phyloP scores from a whole-genome alignment of 2,797 vertebrate species.

The Carcharodon carcharias region DNA sequence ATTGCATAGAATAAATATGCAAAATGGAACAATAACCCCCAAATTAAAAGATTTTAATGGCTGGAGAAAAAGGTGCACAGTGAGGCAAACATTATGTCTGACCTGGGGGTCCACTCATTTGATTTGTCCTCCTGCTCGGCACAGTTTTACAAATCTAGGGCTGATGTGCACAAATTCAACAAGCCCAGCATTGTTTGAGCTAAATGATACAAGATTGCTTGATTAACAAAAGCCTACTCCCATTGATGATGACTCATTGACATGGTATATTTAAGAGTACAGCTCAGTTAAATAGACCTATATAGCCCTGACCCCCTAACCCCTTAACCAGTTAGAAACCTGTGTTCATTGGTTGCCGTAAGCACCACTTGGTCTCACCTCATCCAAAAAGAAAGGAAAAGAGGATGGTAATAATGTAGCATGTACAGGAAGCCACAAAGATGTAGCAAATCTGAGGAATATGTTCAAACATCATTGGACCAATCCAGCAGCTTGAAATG shows the following conservation, averaged over 20 bases:
- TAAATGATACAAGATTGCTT: neutral
- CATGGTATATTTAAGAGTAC: neutral
- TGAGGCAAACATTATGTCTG: neutral
- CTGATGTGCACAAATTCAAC: neutral
- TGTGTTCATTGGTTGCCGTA: neutral
- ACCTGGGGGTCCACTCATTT: neutral
- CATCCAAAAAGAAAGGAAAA: neutral
- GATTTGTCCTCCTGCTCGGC: neutral
- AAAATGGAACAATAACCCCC: neutral
- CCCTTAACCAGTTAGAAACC: neutral
- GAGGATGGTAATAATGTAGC: neutral
- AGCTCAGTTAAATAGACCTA: neutral
- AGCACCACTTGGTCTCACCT: neutral
- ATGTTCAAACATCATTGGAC: neutral
- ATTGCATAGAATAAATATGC: neutral
- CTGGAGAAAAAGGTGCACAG: neutral
- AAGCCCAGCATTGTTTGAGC: neutral
- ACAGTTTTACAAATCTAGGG: neutral
- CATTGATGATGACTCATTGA: neutral
- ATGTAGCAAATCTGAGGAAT: neutral
- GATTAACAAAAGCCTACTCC: neutral
- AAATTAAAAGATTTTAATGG: neutral
- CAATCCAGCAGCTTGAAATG: neutral
- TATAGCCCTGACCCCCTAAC: neutral
- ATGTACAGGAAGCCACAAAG: neutral